phyloP scores from a whole-genome alignment of 1,140 invertebrate species.

The Drosophila auraria region DNA sequence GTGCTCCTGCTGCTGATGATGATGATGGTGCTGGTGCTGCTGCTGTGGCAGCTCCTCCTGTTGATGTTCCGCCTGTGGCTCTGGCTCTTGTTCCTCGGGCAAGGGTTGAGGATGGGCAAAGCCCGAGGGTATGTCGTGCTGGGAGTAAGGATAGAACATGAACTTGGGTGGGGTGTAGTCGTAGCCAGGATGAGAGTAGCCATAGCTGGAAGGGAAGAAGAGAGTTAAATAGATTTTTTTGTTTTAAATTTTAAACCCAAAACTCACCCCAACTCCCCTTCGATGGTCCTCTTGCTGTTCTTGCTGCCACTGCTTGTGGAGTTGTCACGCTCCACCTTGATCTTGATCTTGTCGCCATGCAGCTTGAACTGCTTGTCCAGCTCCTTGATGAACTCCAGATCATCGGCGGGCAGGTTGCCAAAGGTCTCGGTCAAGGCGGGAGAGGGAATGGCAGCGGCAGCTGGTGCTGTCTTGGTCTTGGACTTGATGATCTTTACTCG shows the following conservation, averaged over 20 bases:
- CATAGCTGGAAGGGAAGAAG: slow-evolving; percentile 61
- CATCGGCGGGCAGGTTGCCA: slow-evolving; percentile 75
- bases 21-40: slow-evolving; percentile 22
- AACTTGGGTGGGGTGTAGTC: slow-evolving; percentile 80
- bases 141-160: slow-evolving; percentile 84
- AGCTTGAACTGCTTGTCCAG: slow-evolving; percentile 83
- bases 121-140: slow-evolving; percentile 68
- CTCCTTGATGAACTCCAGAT: slow-evolving; percentile 84
- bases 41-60: slow-evolving; percentile 14
- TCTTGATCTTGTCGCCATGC: slow-evolving; percentile 82
- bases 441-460: not conserved
- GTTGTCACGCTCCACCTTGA: slow-evolving; percentile 82
- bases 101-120: slow-evolving; percentile 29
- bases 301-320: slow-evolving; percentile 59
- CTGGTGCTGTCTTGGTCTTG: no score
- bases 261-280: slow-evolving; percentile 80
- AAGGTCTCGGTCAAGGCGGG: slow-evolving; percentile 62
- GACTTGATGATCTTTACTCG: slow-evolving; percentile 55
- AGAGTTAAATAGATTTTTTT: not conserved
- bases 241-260: no score
- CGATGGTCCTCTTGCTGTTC: slow-evolving; percentile 82
- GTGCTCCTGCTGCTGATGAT: slow-evolving; percentile 14
- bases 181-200: slow-evolving; percentile 73
- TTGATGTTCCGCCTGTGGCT: slow-evolving; percentile 7
- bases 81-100: slow-evolving; percentile 31